These are phyloP conservation scores for Oncorhynchus kisutch DNA, from an alignment of 2,113 vertebrate genomes.

Conservation along the genomic window DNA sequence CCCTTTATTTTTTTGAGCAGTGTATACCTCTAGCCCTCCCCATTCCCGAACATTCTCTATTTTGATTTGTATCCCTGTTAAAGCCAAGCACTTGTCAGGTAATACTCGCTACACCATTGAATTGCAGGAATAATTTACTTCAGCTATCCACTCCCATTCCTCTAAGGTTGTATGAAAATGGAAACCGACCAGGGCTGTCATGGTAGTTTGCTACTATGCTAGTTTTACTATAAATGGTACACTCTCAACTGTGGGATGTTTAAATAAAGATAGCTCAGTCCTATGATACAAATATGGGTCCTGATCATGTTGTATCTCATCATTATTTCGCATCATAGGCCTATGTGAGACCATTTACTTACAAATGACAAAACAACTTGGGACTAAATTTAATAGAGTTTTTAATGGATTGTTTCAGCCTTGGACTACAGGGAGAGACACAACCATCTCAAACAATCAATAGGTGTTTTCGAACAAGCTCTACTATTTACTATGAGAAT, in stretches of 20 bases:
- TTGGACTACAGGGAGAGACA: too few species aligned
- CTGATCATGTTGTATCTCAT: not conserved
- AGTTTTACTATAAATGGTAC: too few species aligned
- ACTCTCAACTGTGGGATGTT: not conserved
- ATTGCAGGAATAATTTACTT: slow-evolving; percentile 3
- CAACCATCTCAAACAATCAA: too few species aligned
- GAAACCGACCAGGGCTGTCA: not conserved
- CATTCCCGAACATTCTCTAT: not conserved
- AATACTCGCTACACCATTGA: not conserved
- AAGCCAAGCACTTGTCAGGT: not conserved
- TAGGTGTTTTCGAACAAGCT: too few species aligned
- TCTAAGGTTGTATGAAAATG: not conserved
- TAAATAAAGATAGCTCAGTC: not conserved
- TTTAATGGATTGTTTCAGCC: too few species aligned
- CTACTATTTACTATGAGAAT: too few species aligned
- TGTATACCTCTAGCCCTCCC: not conserved
- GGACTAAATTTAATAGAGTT: too few species aligned
- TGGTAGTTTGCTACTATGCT: not conserved
- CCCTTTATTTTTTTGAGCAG: too few species aligned
- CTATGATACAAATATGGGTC: not conserved
- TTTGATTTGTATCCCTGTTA: not conserved
- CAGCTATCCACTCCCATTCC: not conserved
- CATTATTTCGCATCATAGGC: too few species aligned
- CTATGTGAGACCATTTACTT: too few species aligned
- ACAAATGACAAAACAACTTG: too few species aligned